These are phyloP conservation scores for Xiphophorus maculatus DNA, from an alignment of 2,113 vertebrate genomes.

Conservation along the genomic window DNA sequence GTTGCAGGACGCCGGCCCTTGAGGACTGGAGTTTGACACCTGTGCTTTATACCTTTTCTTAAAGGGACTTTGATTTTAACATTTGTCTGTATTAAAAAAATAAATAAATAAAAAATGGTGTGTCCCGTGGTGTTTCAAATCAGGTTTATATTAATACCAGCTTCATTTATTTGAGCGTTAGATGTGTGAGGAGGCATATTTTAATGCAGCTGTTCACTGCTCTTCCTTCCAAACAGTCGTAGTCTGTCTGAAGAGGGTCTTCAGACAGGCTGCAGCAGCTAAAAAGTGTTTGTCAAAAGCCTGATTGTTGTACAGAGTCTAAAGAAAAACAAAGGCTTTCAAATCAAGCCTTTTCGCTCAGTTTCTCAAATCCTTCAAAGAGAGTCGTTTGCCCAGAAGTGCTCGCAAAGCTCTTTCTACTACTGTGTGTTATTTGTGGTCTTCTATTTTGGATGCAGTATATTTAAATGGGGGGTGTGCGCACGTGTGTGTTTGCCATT, in stretches of 20 bases:
- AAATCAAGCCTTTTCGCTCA: neutral
- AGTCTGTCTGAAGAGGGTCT: no score
- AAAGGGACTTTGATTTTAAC: no score
- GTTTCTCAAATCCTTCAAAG: neutral
- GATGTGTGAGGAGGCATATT: neutral
- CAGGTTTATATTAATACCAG: neutral
- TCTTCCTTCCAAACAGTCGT: no score
- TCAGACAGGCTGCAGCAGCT: neutral
- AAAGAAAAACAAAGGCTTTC: neutral
- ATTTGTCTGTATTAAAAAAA: no score
- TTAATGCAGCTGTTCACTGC: neutral
- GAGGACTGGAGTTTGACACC: no score
- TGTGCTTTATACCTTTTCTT: no score
- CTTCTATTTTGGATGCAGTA: constrained; percentile 70
- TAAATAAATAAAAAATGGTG: neutral
- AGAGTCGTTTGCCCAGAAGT: constrained; percentile 20
- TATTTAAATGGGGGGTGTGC: constrained; percentile 38
- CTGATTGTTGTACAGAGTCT: constrained; percentile 2
- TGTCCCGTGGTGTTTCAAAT: neutral
- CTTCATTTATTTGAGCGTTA: no score
- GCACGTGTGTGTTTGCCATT: constrained; percentile 11
- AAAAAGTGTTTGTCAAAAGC: neutral
- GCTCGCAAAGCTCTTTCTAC: constrained; percentile 49
- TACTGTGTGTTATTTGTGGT: constrained; percentile 56
- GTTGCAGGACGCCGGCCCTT: no score